Percentiles rank a stretch among this genome's conserved stretches.
phyloP scores from a whole-genome alignment of 2,888 invertebrate genomes.

The Drosophila pegasa region DNA sequence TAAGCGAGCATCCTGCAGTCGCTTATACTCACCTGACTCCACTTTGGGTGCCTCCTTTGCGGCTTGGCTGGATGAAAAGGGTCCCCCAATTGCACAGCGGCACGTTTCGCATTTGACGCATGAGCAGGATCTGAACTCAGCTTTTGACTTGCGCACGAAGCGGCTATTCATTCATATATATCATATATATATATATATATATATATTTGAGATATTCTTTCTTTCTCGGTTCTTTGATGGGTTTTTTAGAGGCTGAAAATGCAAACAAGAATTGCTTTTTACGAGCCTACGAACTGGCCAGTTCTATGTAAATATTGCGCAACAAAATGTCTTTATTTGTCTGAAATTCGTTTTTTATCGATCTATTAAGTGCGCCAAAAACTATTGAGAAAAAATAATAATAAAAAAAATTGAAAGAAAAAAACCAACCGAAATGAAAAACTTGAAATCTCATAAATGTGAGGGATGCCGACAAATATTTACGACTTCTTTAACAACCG shows the following conservation, averaged over 20 bases:
- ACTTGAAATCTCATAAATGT: constrained; percentile 42
- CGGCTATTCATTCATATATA: constrained; percentile 60
- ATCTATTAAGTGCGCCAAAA: constrained; percentile 53
- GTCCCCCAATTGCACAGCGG: constrained; percentile 29
- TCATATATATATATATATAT: constrained; percentile 18
- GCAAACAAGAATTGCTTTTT: constrained; percentile 42
- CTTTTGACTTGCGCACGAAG: constrained; percentile 46
- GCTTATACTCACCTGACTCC: background rate
- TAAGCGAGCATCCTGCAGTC: background rate
- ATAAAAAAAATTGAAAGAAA: background rate
- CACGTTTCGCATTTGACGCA: constrained; percentile 77
- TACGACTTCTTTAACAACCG: constrained; percentile 58
- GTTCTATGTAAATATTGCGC: constrained; percentile 70
- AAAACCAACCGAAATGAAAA: constrained; percentile 14
- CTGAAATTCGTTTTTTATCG: constrained; percentile 55
- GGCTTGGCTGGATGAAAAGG: constrained; percentile 25
- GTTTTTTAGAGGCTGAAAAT: background rate
- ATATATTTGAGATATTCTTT: constrained; percentile 5
- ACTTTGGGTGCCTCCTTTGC: background rate
- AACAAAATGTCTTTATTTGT: constrained; percentile 71
- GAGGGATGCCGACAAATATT: constrained; percentile 40
- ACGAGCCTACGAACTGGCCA: constrained; percentile 29
- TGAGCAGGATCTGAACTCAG: constrained; percentile 34
- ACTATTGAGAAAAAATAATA: background rate
- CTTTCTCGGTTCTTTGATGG: background rate